Evolutionary conservation across 2,113 vertebrate species (phyloP).

Genomic region (Bombycilla garrulus): DNA sequence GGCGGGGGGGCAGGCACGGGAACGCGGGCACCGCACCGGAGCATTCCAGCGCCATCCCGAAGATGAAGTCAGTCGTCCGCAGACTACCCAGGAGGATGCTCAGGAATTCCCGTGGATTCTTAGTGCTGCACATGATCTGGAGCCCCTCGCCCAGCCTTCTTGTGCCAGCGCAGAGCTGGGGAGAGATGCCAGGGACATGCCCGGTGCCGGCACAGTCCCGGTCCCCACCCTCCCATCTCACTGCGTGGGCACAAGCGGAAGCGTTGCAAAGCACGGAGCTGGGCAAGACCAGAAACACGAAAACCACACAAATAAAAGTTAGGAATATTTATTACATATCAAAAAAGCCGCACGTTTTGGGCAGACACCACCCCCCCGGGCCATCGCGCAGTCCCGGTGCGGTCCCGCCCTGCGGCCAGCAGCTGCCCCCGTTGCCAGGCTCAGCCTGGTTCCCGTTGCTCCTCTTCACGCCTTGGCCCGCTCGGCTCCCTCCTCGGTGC

Average conservation of each 20-base stretch:
- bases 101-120: not conserved
- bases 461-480: not conserved
- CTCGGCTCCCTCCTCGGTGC: not conserved
- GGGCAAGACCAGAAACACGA: not conserved
- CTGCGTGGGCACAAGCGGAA: not conserved
- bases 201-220: not conserved
- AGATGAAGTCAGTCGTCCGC: accelerated
- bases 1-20: accelerated
- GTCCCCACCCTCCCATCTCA: accelerated
- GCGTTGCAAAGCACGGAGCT: not conserved
- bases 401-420: not conserved
- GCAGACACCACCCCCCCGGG: not conserved
- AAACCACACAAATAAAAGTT: not conserved
- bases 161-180: not conserved
- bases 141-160: not conserved
- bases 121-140: accelerated
- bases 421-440: not conserved
- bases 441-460: not conserved
- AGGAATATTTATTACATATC: conserved; percentile 42
- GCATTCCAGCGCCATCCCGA: not conserved
- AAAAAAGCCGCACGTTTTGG: not conserved
- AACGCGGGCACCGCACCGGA: accelerated
- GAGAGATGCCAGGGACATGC: not conserved
- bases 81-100: not conserved
- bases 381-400: not conserved